Evolutionary conservation across 1,140 invertebrate genomes (phyloP).

Genomic region (Ephestia elutella): DNA sequence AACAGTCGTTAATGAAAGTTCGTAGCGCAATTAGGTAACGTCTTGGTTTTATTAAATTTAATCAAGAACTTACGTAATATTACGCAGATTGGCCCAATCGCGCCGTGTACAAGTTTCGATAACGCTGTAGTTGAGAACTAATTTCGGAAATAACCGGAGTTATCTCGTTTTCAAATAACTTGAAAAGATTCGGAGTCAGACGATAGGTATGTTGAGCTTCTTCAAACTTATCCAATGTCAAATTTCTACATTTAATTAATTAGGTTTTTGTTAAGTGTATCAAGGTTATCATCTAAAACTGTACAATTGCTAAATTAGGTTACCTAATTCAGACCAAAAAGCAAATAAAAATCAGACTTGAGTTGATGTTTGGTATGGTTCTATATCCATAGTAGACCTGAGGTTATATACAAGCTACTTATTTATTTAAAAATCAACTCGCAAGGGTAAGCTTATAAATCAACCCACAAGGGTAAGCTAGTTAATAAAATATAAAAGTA

Average conservation of each 20-base stretch:
- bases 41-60: conserved; percentile 75
- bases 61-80: conserved; percentile 74
- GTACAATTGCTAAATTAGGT: too few relatives aligned
- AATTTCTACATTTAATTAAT: background rate
- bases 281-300: too few relatives aligned
- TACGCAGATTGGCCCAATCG: conserved; percentile 72
- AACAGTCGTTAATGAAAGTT: conserved; percentile 71
- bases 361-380: too few relatives aligned
- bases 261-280: too few relatives aligned
- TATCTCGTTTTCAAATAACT: conserved; percentile 57
- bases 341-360: too few relatives aligned
- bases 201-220: background rate
- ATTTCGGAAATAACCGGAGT: conserved; percentile 65
- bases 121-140: conserved; percentile 68
- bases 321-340: too few relatives aligned
- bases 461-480: too few relatives aligned
- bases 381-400: too few relatives aligned
- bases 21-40: conserved; percentile 67
- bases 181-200: conserved; percentile 11
- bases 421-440: too few relatives aligned
- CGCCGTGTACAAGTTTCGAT: conserved; percentile 71
- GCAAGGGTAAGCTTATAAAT: too few relatives aligned
- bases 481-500: too few relatives aligned
- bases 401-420: too few relatives aligned
- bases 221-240: background rate